Evolutionary conservation across 2,797 vertebrate species (phyloP).

Genomic region (Dicrostonyx torquatus): DNA sequence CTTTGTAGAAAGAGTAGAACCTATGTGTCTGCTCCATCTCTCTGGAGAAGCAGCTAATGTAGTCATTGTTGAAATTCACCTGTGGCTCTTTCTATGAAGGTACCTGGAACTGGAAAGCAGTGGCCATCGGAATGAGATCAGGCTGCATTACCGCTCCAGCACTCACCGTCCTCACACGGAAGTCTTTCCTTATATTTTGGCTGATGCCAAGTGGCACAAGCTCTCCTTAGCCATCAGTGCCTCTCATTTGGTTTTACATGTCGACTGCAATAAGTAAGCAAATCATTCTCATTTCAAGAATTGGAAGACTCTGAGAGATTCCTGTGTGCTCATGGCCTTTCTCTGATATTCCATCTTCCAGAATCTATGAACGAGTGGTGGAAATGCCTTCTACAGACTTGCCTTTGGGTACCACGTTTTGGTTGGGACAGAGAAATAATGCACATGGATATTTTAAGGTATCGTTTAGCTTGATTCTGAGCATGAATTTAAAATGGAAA

Average conservation of each 20-base stretch:
- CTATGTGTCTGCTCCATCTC: background rate
- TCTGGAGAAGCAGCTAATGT: background rate
- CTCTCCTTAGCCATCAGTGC: conserved; percentile 96
- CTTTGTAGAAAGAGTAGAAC: background rate
- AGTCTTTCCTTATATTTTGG: conserved; percentile 97
- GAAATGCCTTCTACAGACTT: conserved; percentile 95
- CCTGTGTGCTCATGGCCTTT: background rate
- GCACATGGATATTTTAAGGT: conserved; percentile 98
- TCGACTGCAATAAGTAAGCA: conserved; percentile 97
- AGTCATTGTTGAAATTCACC: background rate
- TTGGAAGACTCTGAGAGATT: conserved; percentile 30
- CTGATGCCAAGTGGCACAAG: conserved; percentile 97
- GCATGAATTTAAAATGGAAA: background rate
- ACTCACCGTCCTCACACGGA: conserved; percentile 94
- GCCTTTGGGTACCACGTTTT: conserved; percentile 93
- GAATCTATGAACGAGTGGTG: conserved; percentile 98
- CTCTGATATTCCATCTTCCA: conserved; percentile 77
- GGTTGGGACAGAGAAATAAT: conserved; percentile 97
- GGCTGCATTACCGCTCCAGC: conserved; percentile 95
- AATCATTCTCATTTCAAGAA: background rate
- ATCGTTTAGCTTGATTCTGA: conserved; percentile 60
- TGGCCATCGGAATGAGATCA: conserved; percentile 96
- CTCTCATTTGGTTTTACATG: conserved; percentile 94
- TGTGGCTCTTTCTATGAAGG: conserved; percentile 84
- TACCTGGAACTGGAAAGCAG: conserved; percentile 98